phyloP scores from a whole-genome alignment of 2,113 vertebrate genomes.

The Hydropotes inermis region DNA sequence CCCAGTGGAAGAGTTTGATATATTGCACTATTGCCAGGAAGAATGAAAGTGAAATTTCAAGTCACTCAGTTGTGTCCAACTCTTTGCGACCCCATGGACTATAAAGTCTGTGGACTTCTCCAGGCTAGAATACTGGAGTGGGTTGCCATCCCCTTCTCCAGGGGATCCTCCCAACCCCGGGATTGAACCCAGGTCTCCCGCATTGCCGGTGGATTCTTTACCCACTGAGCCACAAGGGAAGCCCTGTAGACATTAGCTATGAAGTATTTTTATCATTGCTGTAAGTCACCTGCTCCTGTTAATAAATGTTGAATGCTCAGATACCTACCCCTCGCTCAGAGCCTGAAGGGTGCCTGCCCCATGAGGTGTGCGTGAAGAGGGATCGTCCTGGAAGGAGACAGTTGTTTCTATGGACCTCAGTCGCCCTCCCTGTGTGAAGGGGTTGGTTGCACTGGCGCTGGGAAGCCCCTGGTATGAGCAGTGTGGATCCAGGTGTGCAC shows the following conservation, averaged over 20 bases:
- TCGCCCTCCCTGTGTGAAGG: not conserved
- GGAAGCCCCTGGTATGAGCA: not conserved
- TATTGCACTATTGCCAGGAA: not conserved
- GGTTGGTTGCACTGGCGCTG: not conserved
- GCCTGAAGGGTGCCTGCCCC: not conserved
- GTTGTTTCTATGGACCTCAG: not conserved
- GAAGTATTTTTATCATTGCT: not conserved
- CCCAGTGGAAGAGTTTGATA: not conserved
- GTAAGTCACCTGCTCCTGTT: not conserved
- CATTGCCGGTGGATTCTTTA: not conserved
- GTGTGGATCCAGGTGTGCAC: not conserved
- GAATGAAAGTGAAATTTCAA: not conserved
- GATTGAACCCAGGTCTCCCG: not conserved
- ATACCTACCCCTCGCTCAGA: not conserved
- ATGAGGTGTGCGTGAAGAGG: not conserved
- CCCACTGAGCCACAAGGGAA: not conserved
- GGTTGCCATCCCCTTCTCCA: not conserved
- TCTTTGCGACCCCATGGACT: not conserved
- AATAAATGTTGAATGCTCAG: not conserved
- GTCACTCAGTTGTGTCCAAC: fast-evolving
- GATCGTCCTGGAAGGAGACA: not conserved
- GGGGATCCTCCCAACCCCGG: not conserved
- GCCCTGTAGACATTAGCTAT: not conserved
- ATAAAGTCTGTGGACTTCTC: not conserved
- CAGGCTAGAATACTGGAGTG: not conserved